Evolutionary conservation across 2,113 vertebrate species (phyloP), one percentile per base, ranked within the genome.

Genomic region (Grus americana): DNA sequence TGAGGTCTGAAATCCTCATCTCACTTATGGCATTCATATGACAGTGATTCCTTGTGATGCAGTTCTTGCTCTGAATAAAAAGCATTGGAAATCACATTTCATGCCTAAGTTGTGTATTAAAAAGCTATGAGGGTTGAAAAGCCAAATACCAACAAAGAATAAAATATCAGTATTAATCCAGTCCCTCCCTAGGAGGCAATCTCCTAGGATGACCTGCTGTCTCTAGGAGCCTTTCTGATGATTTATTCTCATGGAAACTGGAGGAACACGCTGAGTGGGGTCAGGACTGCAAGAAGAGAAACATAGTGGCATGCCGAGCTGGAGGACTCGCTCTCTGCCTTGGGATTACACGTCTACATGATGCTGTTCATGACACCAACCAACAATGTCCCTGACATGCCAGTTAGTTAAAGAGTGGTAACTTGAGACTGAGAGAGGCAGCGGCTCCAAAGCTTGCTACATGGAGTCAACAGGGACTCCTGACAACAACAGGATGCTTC

Each of bases 401-500:
- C 27, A 18, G 15, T 21, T 34, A 18, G 15, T 21, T 34, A 59
- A 76, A 76, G 54, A 34, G 22, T 29, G 23, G 19, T 72, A 36
- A 66, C 26, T 29, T 61, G 52, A 86, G 13, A n/a, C 3, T 54
- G 52, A 42, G 6, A 24, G 70, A 86, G 14, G 68, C 52, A 58
- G 63, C 2, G 3, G 24, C 34, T 81, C 18, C 46, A 76, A 71
- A 59, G 4, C 30, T 46, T 59, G 29, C 20, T 59, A 50, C 65
- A 7, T 1, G 8, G 57, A 75, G 29, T 6, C 30, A 50, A 21
- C 12, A 47, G 7, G 12, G 18, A 29, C 32, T n/a, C 15, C 21
- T 1, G 0, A 42, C 38, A 6, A 4, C 21, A 47, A 22, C 1
- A 75, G 52, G n/a, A 30, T 29, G 4, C 12, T 75, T 17, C 42